Evolutionary conservation across 2,113 vertebrate species (phyloP).

Genomic region (Mormyrus lacerda): DNA sequence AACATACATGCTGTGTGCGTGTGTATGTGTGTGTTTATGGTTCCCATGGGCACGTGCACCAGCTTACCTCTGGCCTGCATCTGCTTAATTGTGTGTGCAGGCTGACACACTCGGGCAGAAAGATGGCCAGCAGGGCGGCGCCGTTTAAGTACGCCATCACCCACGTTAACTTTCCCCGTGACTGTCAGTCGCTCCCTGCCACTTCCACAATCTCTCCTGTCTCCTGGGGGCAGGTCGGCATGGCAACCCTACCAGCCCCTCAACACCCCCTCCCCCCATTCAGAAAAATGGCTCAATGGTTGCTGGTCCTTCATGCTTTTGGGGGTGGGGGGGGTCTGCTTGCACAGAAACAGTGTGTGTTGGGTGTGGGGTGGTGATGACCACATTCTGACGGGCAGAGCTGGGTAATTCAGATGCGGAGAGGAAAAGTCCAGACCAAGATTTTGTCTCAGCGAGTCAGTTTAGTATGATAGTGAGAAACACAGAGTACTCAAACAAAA

Average conservation of each 20-base stretch:
- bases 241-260: not conserved
- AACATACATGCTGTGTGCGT: not conserved
- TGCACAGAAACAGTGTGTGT: not conserved
- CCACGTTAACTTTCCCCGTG: not conserved
- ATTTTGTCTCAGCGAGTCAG: not conserved
- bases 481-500: too few relatives aligned
- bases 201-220: not conserved
- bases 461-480: too few relatives aligned
- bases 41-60: not conserved
- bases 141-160: not conserved
- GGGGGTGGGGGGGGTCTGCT: not conserved
- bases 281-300: not conserved
- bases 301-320: not conserved
- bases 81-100: not conserved
- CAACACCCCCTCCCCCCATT: not conserved
- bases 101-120: not conserved
- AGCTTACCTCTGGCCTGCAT: not conserved
- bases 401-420: not conserved
- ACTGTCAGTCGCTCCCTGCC: not conserved
- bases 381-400: not conserved
- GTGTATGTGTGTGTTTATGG: not conserved
- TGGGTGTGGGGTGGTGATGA: not conserved
- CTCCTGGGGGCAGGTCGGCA: not conserved
- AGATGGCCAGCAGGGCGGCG: not conserved
- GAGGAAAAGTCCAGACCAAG: not conserved